A percentile compares a stretch with the other conserved stretches of the same genome.
phyloP scores from a whole-genome alignment of 2,888 invertebrate genomes.

The Molorchus minor region DNA sequence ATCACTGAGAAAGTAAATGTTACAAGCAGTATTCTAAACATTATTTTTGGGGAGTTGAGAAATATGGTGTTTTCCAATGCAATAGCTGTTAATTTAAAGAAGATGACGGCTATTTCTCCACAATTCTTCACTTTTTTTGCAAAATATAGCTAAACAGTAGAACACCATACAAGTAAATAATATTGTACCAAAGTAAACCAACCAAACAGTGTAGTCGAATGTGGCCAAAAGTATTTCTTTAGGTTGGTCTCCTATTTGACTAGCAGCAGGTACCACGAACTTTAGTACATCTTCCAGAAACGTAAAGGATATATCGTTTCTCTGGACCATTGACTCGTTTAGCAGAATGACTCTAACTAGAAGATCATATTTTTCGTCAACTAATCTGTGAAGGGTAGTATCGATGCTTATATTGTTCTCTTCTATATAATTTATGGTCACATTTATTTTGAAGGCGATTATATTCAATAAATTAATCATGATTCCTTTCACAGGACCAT shows the following conservation, averaged over 20 bases:
- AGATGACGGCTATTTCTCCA: background rate
- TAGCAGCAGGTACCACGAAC: background rate
- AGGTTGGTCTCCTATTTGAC: too few relatives aligned
- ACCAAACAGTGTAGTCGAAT: background rate
- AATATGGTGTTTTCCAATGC: background rate
- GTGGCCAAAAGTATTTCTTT: background rate
- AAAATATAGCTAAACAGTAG: background rate
- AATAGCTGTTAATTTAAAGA: background rate
- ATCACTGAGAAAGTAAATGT: background rate
- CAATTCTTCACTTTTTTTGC: background rate
- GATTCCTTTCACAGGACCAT: background rate
- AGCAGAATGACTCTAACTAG: background rate
- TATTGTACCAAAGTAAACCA: background rate
- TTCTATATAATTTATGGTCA: background rate
- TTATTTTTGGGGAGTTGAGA: background rate
- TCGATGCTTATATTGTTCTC: background rate
- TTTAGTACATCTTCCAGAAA: background rate
- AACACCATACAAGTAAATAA: background rate
- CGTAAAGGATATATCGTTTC: background rate
- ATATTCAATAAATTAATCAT: background rate
- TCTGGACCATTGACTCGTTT: background rate
- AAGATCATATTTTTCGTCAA: background rate
- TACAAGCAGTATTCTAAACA: background rate
- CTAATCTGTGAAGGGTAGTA: background rate
- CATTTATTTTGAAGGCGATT: background rate